These are phyloP conservation scores for Cosmopolites sordidus DNA, from an alignment of 2,888 invertebrate genomes.

Conservation along the genomic window DNA sequence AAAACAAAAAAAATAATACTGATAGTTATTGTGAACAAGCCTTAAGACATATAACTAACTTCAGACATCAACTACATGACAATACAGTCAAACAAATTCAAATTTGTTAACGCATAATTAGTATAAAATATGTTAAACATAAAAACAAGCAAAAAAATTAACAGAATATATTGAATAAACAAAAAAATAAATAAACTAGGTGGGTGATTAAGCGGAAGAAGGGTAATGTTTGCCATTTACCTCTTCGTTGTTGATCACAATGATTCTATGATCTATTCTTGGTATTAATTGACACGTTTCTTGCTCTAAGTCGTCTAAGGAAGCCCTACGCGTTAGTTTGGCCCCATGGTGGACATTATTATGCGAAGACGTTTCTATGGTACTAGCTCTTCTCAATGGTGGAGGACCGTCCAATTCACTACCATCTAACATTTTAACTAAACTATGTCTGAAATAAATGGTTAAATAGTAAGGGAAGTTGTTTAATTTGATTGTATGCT, in stretches of 20 bases:
- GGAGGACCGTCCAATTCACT: constrained; percentile 65
- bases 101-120: too few relatives aligned
- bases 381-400: constrained; percentile 57
- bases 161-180: background rate
- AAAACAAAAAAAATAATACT: too few relatives aligned
- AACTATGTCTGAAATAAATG: constrained; percentile 60
- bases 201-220: too few relatives aligned
- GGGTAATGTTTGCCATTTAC: constrained; percentile 47
- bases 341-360: constrained; percentile 36
- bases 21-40: too few relatives aligned
- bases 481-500: too few relatives aligned
- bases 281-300: constrained; percentile 79
- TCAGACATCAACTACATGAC: too few relatives aligned
- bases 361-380: constrained; percentile 39
- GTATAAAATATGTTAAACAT: too few relatives aligned
- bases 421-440: constrained; percentile 71
- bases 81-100: too few relatives aligned
- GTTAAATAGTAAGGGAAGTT: too few relatives aligned
- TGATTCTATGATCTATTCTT: constrained; percentile 74
- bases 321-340: constrained; percentile 67
- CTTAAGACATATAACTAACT: too few relatives aligned
- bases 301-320: constrained; percentile 76
- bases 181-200: too few relatives aligned
- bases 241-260: constrained; percentile 68
- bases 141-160: constrained; percentile 5